These are phyloP conservation scores for Callocephalon fimbriatum DNA, from an alignment of 2,113 vertebrate genomes.

Conservation along the genomic window DNA sequence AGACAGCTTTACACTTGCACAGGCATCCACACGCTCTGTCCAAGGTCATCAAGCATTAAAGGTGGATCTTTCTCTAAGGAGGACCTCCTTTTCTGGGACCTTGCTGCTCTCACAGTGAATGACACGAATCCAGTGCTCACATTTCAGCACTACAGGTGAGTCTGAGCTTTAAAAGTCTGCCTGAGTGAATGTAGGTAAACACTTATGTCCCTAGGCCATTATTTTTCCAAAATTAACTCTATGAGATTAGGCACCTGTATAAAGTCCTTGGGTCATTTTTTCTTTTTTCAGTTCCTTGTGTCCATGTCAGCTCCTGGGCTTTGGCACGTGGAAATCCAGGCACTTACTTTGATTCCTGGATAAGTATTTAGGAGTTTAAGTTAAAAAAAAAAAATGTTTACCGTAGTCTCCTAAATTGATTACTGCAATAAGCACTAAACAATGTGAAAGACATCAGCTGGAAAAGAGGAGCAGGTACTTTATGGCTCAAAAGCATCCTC, in stretches of 20 bases:
- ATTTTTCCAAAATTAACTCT: not conserved
- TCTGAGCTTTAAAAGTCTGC: not conserved
- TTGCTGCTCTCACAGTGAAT: not conserved
- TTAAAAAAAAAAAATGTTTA: not conserved
- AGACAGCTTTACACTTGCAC: not conserved
- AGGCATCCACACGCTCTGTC: not conserved
- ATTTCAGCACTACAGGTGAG: not conserved
- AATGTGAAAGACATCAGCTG: not conserved
- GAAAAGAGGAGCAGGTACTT: not conserved
- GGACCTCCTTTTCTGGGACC: not conserved
- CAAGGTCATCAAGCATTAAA: not conserved
- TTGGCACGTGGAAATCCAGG: not conserved
- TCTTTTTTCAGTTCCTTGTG: not conserved
- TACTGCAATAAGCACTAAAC: not conserved
- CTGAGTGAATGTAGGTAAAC: not conserved
- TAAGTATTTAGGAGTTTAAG: not conserved
- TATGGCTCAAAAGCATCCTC: not conserved
- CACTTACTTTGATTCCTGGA: not conserved
- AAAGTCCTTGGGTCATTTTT: not conserved
- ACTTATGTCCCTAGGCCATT: not conserved
- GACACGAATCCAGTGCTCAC: not conserved
- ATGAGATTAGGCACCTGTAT: not conserved
- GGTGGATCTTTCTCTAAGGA: not conserved
- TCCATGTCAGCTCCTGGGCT: not conserved
- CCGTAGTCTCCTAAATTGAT: not conserved